Evolutionary conservation across 2,797 vertebrate species (phyloP), one percentile per base, ranked within the genome.

Genomic region (Fringilla coelebs): DNA sequence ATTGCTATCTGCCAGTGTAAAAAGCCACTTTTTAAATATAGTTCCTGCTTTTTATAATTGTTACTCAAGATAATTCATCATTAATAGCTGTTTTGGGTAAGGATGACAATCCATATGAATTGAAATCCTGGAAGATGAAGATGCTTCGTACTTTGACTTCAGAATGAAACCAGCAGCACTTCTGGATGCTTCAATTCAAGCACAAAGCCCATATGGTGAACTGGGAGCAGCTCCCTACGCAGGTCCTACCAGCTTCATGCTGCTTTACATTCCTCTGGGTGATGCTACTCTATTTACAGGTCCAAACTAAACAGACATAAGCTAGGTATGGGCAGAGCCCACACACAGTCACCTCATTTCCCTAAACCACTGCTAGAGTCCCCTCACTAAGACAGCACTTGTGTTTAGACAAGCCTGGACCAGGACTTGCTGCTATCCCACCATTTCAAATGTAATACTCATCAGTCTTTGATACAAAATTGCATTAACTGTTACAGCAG

Each of bases 281-380:
- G 41, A 66, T 2, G 11, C n/a, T 36, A 6, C 60, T 60, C 9
- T 6, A 74, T 65, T 80, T 77, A 58, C 73, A 72, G n/a, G 38
- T 16, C 45, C 55, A 60, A 93, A 66, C 61, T 41, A 66, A 65
- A 68, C 51, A 88, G 72, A 45, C 2, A 3, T 13, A 13, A 75
- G 36, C 70, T 68, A 66, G 58, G 55, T 70, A 82, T 65, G 66
- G 63, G 34, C 76, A 88, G 62, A 85, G 85, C n/a, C 81, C 82
- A 31, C 81, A 38, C 45, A 61, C 46, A 43, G 72, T 3, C 31
- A 9, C 40, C 66, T 7, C 46, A 36, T 36, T 43, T 90, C 71
- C 36, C 43, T 25, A 31, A 52, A 43, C 2, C 43, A 15, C 54
- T n/a, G 31, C 12, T 13, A 1, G 18, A 68, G 29, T 7, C 58